Percentiles rank a stretch among this genome's conserved stretches.
These are phyloP conservation scores for Tetraodon nigroviridis DNA, from an alignment of 2,113 vertebrate species.

Conservation along the genomic window DNA sequence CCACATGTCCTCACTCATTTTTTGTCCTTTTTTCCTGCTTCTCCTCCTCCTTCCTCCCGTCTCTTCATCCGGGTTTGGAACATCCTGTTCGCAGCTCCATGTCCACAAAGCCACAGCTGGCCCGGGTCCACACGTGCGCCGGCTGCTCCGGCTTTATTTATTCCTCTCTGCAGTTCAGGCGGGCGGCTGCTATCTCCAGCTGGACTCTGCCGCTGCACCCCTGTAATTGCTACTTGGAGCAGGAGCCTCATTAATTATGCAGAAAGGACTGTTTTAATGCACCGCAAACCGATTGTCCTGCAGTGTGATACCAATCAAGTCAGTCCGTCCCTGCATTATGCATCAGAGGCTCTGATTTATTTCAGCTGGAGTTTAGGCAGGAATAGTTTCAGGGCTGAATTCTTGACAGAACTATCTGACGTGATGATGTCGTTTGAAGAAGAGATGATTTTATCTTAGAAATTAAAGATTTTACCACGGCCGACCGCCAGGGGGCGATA, in stretches of 20 bases:
- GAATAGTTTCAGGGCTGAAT: background rate
- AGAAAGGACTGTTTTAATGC: conserved; percentile 58
- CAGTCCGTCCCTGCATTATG: conserved; percentile 58
- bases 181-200: conserved; percentile 62
- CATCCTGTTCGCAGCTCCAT: conserved; percentile 48
- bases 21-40: conserved; percentile 21
- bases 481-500: too few species aligned
- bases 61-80: conserved; percentile 39
- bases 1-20: conserved; percentile 2
- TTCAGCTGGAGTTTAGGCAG: conserved; percentile 35
- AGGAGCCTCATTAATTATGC: conserved; percentile 68
- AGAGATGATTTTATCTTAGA: too few species aligned
- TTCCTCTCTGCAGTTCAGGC: conserved; percentile 49
- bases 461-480: too few species aligned
- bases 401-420: background rate
- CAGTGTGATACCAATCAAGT: conserved; percentile 63
- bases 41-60: conserved; percentile 31
- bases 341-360: conserved; percentile 55
- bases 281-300: conserved; percentile 32
- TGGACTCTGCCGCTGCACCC: conserved; percentile 52
- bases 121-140: conserved; percentile 49
- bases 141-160: conserved; percentile 54
- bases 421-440: too few species aligned
- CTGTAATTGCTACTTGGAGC: conserved; percentile 65
- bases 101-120: conserved; percentile 67